phyloP scores from a whole-genome alignment of 2,797 vertebrate genomes.

The Choloepus didactylus region DNA sequence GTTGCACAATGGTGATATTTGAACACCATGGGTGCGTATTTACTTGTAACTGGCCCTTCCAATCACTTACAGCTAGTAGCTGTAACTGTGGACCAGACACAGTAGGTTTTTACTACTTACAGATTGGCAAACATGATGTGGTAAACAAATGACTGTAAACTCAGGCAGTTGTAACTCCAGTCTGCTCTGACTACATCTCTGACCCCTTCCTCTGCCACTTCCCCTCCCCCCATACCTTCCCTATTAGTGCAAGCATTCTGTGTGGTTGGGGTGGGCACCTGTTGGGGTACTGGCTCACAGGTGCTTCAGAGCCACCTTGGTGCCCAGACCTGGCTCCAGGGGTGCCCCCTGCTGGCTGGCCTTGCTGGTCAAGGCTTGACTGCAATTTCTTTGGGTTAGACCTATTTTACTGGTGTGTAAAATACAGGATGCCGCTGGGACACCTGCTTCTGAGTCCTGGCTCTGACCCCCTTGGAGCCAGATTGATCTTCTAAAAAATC shows the following conservation, averaged over 20 bases:
- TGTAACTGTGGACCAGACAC: too few species aligned
- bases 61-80: not conserved
- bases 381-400: not conserved
- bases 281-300: not conserved
- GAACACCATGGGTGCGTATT: not conserved
- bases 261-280: not conserved
- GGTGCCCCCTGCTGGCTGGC: not conserved
- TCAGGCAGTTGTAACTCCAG: not conserved
- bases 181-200: not conserved
- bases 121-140: not conserved
- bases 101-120: not conserved
- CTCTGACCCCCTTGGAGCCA: not conserved
- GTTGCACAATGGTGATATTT: not conserved
- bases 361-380: not conserved
- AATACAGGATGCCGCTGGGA: not conserved
- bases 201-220: not conserved
- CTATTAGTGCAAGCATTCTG: not conserved
- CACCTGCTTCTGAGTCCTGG: not conserved
- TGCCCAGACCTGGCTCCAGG: not conserved
- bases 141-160: not conserved
- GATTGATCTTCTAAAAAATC: not conserved
- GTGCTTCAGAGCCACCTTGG: not conserved
- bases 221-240: fast-evolving
- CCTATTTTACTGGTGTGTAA: not conserved
- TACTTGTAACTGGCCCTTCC: too few species aligned